Base-by-base conservation (phyloP, 2,888 invertebrate genomes). In the Ophion costatus region DNA sequence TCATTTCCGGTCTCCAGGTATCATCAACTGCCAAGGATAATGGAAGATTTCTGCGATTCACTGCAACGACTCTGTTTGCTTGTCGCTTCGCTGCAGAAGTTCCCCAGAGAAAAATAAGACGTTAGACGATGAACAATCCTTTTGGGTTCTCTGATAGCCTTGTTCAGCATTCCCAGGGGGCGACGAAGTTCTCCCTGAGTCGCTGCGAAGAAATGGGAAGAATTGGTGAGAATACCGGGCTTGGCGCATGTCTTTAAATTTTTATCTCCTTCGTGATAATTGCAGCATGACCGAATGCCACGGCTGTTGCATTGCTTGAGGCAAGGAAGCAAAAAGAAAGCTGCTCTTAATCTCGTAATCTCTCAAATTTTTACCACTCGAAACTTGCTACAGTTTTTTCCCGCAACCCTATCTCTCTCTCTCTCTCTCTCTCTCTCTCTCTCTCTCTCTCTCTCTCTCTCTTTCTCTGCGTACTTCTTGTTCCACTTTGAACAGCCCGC, bases 121-220 rank as follows among this genome's bases (percentile, higher is more conserved):
- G 22, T 63, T 10, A 22, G 45, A 20, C 14, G 22, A 14, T 67
- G 20, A 22, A 10, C 14, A 22, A 22, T 67, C 29, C 22, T 24
- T 77, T 77, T 14, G 45, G 9, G 9, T 38, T 63, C 5, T 5
- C 11, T 20, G 33, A 38, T 79, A 24, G 1, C 11, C 29, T 20
- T 11, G 33, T 33, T 33, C 10, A 20, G 20, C 14, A 29, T 63
- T 51, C 20, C 51, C 29, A 17, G 63, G 29, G 14, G 42, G 22
- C 11, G n/a, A 22, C 17, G n/a, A 79, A 63, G 17, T 33, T 42
- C 38, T 38, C 38, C 63, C 20, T 0, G 22, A 17, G 56, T 79
- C 59, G 45, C 64, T 79, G 5, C 61, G 38, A 70, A 61, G 63
- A 57, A 79, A 71, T 71, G 64, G 51, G 51, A 64, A 24, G 51